Conservation (phyloP, 1,140 invertebrate species). For the Drosophila carrolli region DNA sequence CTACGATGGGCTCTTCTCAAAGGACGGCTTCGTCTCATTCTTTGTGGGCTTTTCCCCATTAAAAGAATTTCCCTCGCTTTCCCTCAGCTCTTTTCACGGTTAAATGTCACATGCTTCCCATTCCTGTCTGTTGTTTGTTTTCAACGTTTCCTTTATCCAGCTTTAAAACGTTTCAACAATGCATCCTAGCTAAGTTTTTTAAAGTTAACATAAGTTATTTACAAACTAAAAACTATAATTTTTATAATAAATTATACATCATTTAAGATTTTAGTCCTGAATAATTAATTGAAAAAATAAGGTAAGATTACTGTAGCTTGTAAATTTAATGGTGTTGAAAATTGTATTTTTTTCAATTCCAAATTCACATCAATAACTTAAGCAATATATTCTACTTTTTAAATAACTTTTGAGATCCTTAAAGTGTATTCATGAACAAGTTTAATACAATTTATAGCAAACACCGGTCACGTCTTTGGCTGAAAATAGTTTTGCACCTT, state of each 20-base stretch:
- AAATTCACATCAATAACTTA: too few species aligned
- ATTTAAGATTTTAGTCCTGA: too few species aligned
- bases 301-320: too few species aligned
- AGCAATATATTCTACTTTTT: too few species aligned
- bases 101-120: conserved; percentile 9
- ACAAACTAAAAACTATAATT: too few species aligned
- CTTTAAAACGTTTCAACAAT: not conserved
- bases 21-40: not conserved
- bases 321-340: too few species aligned
- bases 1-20: not conserved
- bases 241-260: too few species aligned
- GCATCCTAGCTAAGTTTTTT: too few species aligned
- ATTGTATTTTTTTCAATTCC: too few species aligned
- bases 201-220: too few species aligned
- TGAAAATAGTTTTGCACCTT: not conserved
- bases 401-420: not conserved
- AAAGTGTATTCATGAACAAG: not conserved
- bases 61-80: not conserved
- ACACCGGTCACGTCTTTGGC: not conserved
- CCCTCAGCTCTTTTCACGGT: conserved; percentile 1
- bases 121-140: not conserved
- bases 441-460: not conserved
- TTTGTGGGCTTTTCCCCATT: not conserved
- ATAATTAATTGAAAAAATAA: too few species aligned
- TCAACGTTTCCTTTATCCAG: not conserved